phyloP scores from a whole-genome alignment of 2,113 vertebrate species.

The Clupea harengus region DNA sequence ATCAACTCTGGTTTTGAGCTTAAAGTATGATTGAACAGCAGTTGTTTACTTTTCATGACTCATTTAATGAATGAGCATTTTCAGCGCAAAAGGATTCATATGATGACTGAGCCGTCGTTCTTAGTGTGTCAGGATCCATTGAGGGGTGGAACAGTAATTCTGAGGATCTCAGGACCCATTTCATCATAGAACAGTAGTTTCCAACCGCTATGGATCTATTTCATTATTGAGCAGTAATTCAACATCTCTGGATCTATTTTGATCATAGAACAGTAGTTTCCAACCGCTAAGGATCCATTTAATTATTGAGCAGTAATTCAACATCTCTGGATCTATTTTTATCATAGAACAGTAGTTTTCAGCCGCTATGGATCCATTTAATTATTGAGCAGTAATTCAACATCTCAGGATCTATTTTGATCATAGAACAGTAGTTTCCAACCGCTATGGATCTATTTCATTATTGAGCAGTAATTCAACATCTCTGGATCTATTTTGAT shows the following conservation, averaged over 20 bases:
- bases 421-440: too few relatives aligned
- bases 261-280: too few relatives aligned
- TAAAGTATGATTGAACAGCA: too few relatives aligned
- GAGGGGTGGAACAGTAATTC: too few relatives aligned
- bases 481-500: neutral
- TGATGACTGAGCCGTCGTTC: too few relatives aligned
- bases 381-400: neutral
- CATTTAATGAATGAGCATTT: too few relatives aligned
- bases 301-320: neutral
- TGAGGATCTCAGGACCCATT: neutral
- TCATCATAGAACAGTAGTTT: too few relatives aligned
- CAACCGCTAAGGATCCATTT: neutral
- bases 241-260: neutral
- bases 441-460: neutral
- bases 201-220: neutral
- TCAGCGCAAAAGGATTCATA: too few relatives aligned
- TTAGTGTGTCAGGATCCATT: too few relatives aligned
- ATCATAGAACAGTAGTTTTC: too few relatives aligned
- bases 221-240: neutral
- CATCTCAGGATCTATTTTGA: neutral
- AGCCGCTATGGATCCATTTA: neutral
- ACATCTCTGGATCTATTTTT: neutral
- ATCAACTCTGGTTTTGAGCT: too few relatives aligned
- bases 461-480: neutral
- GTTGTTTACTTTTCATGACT: too few relatives aligned